Conservation (phyloP, 2,888 invertebrate species). For the Neocrepidodera transversa region DNA sequence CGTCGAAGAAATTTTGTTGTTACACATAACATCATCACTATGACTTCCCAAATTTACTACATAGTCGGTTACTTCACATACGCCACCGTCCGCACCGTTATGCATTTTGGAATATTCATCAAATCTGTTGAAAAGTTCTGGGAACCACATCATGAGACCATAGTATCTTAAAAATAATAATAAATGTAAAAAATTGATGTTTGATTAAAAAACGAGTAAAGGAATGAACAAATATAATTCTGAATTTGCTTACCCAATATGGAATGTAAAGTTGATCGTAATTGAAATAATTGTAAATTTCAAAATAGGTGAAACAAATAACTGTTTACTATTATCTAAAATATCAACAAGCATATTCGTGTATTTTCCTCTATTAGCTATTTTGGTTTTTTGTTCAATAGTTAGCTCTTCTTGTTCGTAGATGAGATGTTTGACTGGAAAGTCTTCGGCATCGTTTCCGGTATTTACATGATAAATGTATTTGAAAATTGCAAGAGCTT, state of each 20-base stretch:
- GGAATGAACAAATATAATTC: no score
- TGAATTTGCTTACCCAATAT: constrained; percentile 75
- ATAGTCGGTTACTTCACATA: constrained; percentile 79
- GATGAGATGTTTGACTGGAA: constrained; percentile 76
- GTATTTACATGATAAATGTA: constrained; percentile 84
- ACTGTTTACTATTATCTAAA: constrained; percentile 79
- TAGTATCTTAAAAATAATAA: constrained; percentile 71
- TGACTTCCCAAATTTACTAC: constrained; percentile 72
- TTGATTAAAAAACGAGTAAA: no score
- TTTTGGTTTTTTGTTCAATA: constrained; percentile 55
- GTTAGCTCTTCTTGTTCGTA: constrained; percentile 59
- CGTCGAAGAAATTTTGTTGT: constrained; percentile 75
- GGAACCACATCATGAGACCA: constrained; percentile 97
- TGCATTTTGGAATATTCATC: constrained; percentile 78
- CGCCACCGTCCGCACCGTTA: constrained; percentile 71
- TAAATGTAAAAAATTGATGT: neutral
- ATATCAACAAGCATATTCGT: constrained; percentile 78
- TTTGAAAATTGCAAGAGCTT: constrained; percentile 82
- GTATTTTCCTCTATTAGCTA: constrained; percentile 71
- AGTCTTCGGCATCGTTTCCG: constrained; percentile 74
- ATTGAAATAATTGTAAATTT: constrained; percentile 85
- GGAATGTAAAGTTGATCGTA: constrained; percentile 90
- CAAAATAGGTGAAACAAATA: constrained; percentile 81
- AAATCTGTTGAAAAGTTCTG: constrained; percentile 90
- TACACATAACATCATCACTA: constrained; percentile 67